A percentile compares a stretch with the other conserved stretches of the same genome.
Evolutionary conservation across 2,888 invertebrate genomes (phyloP).

Genomic region (Thereva nobilitata): DNA sequence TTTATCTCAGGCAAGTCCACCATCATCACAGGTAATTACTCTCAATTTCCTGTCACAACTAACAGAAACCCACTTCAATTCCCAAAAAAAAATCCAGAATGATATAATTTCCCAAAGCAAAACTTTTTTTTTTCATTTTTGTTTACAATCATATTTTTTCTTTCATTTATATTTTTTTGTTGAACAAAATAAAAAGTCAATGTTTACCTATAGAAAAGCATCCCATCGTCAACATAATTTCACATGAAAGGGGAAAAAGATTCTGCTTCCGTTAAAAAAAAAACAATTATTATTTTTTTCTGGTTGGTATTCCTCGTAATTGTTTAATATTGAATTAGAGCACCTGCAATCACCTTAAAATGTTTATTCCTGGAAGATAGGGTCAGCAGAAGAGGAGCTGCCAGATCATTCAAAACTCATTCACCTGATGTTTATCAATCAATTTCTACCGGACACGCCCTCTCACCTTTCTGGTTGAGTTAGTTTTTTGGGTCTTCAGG

Average conservation of each 20-base stretch:
- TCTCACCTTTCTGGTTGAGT: neutral
- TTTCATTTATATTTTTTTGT: neutral
- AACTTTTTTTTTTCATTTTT: neutral
- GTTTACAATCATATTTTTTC: neutral
- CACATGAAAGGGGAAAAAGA: too few species aligned
- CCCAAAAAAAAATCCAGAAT: neutral
- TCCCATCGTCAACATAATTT: too few species aligned
- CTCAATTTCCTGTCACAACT: slow-evolving; percentile 29
- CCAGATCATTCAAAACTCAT: slow-evolving; percentile 5
- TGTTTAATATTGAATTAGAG: slow-evolving; percentile 9
- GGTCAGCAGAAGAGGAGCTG: neutral
- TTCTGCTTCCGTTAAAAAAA: neutral
- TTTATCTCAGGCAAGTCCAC: slow-evolving; percentile 57
- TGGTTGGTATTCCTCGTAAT: neutral
- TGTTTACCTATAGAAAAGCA: neutral
- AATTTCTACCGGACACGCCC: slow-evolving; percentile 30
- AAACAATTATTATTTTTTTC: neutral
- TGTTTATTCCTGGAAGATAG: neutral
- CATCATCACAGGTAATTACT: slow-evolving; percentile 57
- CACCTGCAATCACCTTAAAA: slow-evolving; percentile 23
- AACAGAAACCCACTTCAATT: slow-evolving; percentile 9
- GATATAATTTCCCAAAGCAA: too few species aligned
- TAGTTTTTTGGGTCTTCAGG: neutral
- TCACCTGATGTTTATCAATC: slow-evolving; percentile 36
- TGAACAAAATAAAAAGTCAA: neutral